Evolutionary conservation across 2,113 vertebrate species (phyloP), one percentile per base, ranked within the genome.

Genomic region (Rhea americana): DNA sequence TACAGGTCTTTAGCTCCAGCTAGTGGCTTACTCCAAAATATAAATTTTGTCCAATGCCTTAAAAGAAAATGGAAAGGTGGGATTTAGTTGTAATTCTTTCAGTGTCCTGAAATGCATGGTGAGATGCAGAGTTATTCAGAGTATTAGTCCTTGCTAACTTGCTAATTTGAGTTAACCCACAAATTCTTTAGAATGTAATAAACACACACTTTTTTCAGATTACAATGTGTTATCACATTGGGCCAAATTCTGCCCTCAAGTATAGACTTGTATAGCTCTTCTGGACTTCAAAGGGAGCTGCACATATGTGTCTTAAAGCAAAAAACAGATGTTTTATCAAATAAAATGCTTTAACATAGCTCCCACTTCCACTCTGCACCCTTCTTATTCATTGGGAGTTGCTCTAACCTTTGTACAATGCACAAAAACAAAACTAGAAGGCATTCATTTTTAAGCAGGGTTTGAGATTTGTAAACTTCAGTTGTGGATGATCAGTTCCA

Each of bases 1-100:
- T 96, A 95, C 79, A 94, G 92, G 95, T 93, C 96, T 97, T 96
- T 96, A 96, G 97, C 97, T 97, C 96, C 96, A 97, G 95, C 96
- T 97, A 97, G 96, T 97, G 97, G 97, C 78, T 96, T 72, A 93
- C 94, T 95, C 95, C 95, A 95, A 95, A 93, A 96, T 84, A 77
- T 67, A 95, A 96, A 95, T 95, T 93, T 94, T 96, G 84, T 90
- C 91, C 71, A 39, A 1, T 75, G 51, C 65, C 62, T 89, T 74
- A 79, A 86, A 89, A 89, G 68, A 93, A 90, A 63, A 79, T 11
- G 89, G 59, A 47, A 94, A 87, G 72, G 39, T 78, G 51, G 37
- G 73, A 50, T 88, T 93, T 39, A n/a, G 21, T 43, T 86, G 39
- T 55, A 71, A 89, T 91, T 94, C 89, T 85, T 66, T 48, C 4